Evolutionary conservation across 2,113 vertebrate species (phyloP), one percentile per base, ranked within the genome.

Genomic region (Psilopsiagon aymara): DNA sequence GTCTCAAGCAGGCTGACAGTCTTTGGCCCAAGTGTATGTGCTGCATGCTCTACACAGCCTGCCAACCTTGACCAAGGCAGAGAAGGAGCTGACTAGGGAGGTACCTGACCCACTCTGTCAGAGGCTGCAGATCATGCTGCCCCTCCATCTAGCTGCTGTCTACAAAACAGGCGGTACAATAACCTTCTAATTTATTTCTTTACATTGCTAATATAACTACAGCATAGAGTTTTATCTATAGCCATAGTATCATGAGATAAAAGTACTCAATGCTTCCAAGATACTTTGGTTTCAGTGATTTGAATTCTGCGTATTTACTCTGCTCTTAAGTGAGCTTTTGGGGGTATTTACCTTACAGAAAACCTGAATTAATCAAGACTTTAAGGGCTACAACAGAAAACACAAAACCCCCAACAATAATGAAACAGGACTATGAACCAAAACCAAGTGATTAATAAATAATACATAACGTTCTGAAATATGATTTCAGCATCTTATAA

Each of bases 61-160:
- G 6, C 31, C 11, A 18, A 55, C 19, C 68, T 44, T 18, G 39
- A 15, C 52, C 44, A 3, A 9, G 27, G 17, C 8, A 25, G 14
- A 37, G 28, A 9, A 71, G 68, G 20, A 15, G 14, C 37, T 7
- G 12, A 39, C 59, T 0, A 11, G 19, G 52, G 20, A 76, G 18
- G n/a, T 49, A 5, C 2, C 1, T 8, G 47, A 59, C 20, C 21
- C n/a, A 33, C 3, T 0, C 21, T 18, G 11, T 5, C 59, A 24
- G 35, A 46, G 37, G 47, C 57, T 69, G 37, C 52, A 47, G 17
- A 4, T 47, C 24, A 41, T 1, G 5, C 5, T 70, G 41, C 31
- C 43, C 49, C 73, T 62, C 11, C 23, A 59, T 9, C 39, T 28
- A 39, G 29, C 43, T 68, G 28, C 18, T 13, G 25, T 11, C 43